Evolutionary conservation across 2,888 invertebrate genomes (phyloP).

Genomic region (Tuta absoluta): DNA sequence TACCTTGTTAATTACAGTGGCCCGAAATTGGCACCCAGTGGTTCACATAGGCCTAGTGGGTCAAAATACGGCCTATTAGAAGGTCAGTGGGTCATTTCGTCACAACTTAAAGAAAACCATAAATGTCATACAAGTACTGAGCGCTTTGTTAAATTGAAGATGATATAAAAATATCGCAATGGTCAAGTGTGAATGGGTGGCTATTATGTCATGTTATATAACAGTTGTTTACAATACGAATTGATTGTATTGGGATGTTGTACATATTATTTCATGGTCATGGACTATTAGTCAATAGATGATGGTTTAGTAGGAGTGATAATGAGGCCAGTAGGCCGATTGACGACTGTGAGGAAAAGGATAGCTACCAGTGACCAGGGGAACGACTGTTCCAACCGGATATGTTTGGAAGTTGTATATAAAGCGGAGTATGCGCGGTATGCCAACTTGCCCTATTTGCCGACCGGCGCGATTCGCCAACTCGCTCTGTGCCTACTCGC

Average conservation of each 20-base stretch:
- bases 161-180: slow-evolving; percentile 1
- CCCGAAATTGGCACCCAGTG: background rate
- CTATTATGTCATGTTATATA: background rate
- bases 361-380: no score
- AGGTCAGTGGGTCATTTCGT: slow-evolving; percentile 5
- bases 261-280: slow-evolving; percentile 1
- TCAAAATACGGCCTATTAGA: slow-evolving; percentile 1
- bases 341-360: no score
- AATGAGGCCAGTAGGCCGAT: no score
- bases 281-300: background rate
- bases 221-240: background rate
- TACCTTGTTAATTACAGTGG: background rate
- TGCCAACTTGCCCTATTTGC: no score
- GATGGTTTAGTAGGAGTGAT: no score
- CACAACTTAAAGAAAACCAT: background rate
- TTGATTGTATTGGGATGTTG: background rate
- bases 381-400: no score
- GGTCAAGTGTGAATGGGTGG: background rate
- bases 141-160: background rate
- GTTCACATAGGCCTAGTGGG: slow-evolving; percentile 6
- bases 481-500: no score
- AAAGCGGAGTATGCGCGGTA: no score
- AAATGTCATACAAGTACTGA: slow-evolving; percentile 6
- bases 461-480: no score
- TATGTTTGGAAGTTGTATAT: no score